A percentile compares a stretch with the other conserved stretches of the same genome.
These are phyloP conservation scores for Motacilla tschutschensis DNA, from an alignment of 2,113 vertebrate genomes.

Conservation along the genomic window DNA sequence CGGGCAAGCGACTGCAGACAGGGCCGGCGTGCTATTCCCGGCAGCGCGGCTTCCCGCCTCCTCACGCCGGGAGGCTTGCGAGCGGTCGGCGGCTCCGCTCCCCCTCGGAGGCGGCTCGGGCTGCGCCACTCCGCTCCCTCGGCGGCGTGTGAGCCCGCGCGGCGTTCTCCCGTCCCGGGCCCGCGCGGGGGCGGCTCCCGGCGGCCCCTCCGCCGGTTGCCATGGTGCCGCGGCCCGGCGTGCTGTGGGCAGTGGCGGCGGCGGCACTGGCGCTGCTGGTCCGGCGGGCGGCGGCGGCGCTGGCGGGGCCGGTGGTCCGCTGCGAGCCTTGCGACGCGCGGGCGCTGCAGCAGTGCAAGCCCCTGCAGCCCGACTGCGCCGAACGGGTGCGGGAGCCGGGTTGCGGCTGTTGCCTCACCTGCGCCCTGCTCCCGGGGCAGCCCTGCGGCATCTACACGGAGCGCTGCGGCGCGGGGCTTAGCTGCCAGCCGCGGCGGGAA, in stretches of 20 bases:
- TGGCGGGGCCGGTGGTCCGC: conserved; percentile 81
- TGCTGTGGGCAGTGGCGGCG: conserved; percentile 75
- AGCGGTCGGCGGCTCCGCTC: not conserved
- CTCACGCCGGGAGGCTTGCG: not conserved
- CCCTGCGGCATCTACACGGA: conserved; percentile 90
- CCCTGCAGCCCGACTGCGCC: conserved; percentile 76
- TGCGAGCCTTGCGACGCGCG: conserved; percentile 86
- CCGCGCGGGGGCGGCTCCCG: not conserved
- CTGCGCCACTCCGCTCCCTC: not conserved
- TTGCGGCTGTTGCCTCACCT: conserved; percentile 92
- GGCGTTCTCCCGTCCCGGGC: not conserved
- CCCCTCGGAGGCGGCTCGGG: not conserved
- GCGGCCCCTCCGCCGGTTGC: conserved; percentile 40
- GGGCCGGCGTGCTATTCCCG: not conserved
- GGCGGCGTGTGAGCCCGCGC: not conserved
- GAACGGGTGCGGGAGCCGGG: conserved; percentile 87
- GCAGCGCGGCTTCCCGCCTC: not conserved
- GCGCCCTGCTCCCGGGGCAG: conserved; percentile 79
- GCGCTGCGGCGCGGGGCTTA: conserved; percentile 82
- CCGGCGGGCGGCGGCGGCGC: conserved; percentile 72
- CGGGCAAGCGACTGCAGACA: not conserved
- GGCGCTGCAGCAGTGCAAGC: conserved; percentile 83
- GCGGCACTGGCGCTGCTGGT: conserved; percentile 79
- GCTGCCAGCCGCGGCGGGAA: conserved; percentile 77
- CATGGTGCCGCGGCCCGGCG: conserved; percentile 76